Base-by-base conservation (phyloP, 2,888 invertebrate species). In the Ceramica pisi region DNA sequence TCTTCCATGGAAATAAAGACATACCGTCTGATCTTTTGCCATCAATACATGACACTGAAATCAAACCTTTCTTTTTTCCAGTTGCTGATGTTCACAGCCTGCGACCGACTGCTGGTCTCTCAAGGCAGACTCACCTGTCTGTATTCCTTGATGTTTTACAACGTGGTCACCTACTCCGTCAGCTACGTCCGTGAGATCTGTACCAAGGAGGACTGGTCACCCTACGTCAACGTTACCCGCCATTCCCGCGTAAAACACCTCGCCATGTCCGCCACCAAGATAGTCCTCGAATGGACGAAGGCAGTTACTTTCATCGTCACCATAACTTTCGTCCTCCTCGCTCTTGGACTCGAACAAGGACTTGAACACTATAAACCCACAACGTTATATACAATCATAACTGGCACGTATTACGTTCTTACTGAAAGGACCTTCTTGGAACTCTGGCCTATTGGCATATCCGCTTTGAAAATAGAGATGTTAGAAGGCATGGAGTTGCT, bases 131-230 rank as follows among this genome's bases (percentile, higher is more conserved):
- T 97, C 53, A 98, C 98, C 1, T 97, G 97, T 56, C 96, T 98
- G 35, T 98, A 98, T 92, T 97, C 98, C 0, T 95, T 98, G 23
- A 97, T 98, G 97, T 98, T 98, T 93, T 98, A 98, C 96, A 98
- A 98, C 91, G 98, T 98, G 10, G 96, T 98, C 79, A 97, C 98
- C 0, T 98, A 98, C 92, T 97, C 98, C 86, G 97, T 98, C 16
- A 96, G 97, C 83, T 98, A 98, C 93, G 97, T 98, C 31, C 97
- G 97, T 78, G 98, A 98, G 88, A 94, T 97, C 10, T 96, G 97
- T 80, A 97, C 97, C 84, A 97, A 98, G 87, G 97, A 97, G 89
- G 97, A 98, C 92, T 98, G 98, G 98, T 97, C 97, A 0, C 97
- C 97, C 0, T 97, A 97, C 86, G 97, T 98, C 26, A 97, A 97